Percentiles rank a stretch among this genome's conserved stretches.
Conservation (phyloP, 2,113 vertebrate genomes). For the Oenanthe melanoleuca region DNA sequence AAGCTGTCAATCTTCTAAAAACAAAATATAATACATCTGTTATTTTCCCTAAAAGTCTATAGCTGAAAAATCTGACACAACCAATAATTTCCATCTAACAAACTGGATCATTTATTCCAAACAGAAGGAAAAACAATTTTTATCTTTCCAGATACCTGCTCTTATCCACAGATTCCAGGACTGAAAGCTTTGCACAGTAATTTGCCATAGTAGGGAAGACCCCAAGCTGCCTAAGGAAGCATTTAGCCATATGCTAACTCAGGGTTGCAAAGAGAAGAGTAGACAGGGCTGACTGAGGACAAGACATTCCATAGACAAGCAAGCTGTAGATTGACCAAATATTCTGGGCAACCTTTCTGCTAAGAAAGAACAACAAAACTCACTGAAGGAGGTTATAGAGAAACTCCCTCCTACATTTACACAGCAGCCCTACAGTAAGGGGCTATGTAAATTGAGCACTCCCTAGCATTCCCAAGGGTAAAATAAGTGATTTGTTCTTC, state of each 20-base stretch:
- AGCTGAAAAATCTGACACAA: neutral
- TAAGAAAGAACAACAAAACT: neutral
- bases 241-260: neutral
- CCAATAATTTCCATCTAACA: neutral
- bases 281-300: neutral
- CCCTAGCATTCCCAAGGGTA: neutral
- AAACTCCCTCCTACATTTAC: neutral
- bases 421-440: neutral
- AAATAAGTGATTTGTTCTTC: neutral
- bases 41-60: neutral
- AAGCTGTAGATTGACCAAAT: neutral
- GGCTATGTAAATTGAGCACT: neutral
- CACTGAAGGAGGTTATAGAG: neutral
- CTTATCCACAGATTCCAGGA: neutral
- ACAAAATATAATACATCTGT: neutral
- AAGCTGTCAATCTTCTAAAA: conserved; percentile 82
- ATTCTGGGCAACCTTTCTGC: neutral
- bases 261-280: neutral
- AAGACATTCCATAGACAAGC: neutral
- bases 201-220: neutral
- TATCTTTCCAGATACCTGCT: neutral
- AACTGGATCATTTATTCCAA: neutral
- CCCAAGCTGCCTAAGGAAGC: neutral
- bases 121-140: neutral
- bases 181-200: neutral